A percentile compares a stretch with the other conserved stretches of the same genome.
Evolutionary conservation across 2,113 vertebrate genomes (phyloP).

Genomic region (Rutilus rutilus): DNA sequence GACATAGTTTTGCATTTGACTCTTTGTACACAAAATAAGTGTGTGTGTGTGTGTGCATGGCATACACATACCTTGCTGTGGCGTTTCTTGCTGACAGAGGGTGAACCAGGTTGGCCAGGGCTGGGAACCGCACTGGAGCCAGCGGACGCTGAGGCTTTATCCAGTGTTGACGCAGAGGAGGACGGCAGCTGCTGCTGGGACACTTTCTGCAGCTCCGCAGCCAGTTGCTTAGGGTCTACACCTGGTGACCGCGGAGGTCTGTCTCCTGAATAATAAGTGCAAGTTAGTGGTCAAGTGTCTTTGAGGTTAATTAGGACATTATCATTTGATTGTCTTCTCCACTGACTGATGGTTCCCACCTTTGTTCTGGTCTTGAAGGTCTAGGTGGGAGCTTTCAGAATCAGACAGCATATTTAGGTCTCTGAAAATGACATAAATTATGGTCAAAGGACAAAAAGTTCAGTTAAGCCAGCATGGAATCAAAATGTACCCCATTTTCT

Average conservation of each 20-base stretch:
- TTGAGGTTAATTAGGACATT: background rate
- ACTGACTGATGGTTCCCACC: slow-evolving; percentile 6
- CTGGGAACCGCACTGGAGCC: slow-evolving; percentile 86
- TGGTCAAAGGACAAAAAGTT: background rate
- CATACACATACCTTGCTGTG: slow-evolving; percentile 85
- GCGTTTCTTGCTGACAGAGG: slow-evolving; percentile 93
- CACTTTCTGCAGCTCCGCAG: slow-evolving; percentile 96
- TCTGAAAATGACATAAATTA: slow-evolving; percentile 69
- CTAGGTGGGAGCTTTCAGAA: slow-evolving; percentile 85
- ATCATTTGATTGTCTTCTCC: background rate
- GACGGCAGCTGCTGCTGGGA: slow-evolving; percentile 90
- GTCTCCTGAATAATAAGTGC: slow-evolving; percentile 75
- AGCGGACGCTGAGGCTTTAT: slow-evolving; percentile 84
- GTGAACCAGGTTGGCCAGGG: slow-evolving; percentile 93
- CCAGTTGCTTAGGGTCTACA: slow-evolving; percentile 96
- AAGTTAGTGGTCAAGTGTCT: background rate
- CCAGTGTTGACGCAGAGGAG: slow-evolving; percentile 60
- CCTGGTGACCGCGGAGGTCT: slow-evolving; percentile 91
- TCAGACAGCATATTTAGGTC: slow-evolving; percentile 95
- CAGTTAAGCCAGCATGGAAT: background rate
- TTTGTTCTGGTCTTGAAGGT: slow-evolving; percentile 87
- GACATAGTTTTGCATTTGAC: background rate
- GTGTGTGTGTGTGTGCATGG: background rate
- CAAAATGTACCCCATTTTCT: background rate
- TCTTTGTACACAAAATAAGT: slow-evolving; percentile 6